These are phyloP conservation scores for Ceriagrion tenellum DNA, from an alignment of 2,888 invertebrate species.

Conservation along the genomic window DNA sequence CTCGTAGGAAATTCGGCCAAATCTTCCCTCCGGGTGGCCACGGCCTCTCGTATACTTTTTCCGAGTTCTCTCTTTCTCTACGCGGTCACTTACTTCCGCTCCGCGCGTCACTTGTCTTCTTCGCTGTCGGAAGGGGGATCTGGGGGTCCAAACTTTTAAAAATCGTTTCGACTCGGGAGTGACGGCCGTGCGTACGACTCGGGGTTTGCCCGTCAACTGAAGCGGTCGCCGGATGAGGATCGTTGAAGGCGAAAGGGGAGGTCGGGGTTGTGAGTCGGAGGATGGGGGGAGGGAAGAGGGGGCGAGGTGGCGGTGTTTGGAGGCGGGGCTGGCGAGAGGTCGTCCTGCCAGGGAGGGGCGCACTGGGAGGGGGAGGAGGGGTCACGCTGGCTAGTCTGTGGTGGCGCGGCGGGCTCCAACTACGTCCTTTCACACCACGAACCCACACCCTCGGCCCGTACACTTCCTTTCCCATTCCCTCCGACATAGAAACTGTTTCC, in stretches of 20 bases:
- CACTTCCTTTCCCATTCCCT: not conserved
- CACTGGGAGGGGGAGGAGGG: not conserved
- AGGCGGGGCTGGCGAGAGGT: not conserved
- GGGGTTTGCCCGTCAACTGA: conserved; percentile 51
- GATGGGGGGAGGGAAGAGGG: not conserved
- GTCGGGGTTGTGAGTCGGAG: not conserved
- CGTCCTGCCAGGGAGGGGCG: not conserved
- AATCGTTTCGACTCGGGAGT: too few species aligned
- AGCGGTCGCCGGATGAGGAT: not conserved
- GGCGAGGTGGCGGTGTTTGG: not conserved
- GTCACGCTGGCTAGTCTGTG: conserved; percentile 30
- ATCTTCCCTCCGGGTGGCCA: too few species aligned
- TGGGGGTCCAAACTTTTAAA: too few species aligned
- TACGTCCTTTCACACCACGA: conserved; percentile 3
- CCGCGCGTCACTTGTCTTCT: not conserved
- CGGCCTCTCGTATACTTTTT: too few species aligned
- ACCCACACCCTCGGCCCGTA: not conserved
- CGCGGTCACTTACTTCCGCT: not conserved
- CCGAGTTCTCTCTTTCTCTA: not conserved
- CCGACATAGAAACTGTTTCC: not conserved
- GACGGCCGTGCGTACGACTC: not conserved
- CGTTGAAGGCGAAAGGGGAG: not conserved
- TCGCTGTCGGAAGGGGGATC: not conserved
- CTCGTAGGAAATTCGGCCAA: too few species aligned
- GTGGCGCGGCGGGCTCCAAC: not conserved